Evolutionary conservation across 2,113 vertebrate genomes (phyloP).

Genomic region (Oxyura jamaicensis): DNA sequence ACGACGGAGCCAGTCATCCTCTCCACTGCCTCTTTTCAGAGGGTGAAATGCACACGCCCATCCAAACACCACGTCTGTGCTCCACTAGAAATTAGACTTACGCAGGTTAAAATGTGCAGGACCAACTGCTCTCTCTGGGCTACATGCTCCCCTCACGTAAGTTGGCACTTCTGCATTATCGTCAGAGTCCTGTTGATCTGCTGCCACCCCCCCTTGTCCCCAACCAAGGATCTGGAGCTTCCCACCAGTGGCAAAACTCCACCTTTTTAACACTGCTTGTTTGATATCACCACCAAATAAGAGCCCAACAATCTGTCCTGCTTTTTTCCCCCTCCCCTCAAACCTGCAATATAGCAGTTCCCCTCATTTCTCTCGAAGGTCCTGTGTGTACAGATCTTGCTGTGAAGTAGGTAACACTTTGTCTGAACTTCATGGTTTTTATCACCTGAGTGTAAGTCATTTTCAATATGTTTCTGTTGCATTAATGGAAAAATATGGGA

Average conservation of each 20-base stretch:
- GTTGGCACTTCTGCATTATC: rapidly evolving
- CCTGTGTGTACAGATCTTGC: not conserved
- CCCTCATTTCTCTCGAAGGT: not conserved
- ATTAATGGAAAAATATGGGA: slow-evolving; percentile 60
- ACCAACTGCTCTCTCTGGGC: not conserved
- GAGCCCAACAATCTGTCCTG: not conserved
- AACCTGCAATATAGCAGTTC: not conserved
- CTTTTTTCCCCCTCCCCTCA: not conserved
- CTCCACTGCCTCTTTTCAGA: not conserved
- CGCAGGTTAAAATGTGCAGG: not conserved
- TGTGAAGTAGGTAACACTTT: not conserved
- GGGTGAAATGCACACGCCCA: rapidly evolving
- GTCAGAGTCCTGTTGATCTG: not conserved
- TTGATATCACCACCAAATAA: not conserved
- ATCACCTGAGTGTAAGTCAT: not conserved
- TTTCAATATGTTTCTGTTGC: slow-evolving; percentile 45
- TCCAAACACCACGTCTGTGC: not conserved
- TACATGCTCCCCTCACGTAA: not conserved
- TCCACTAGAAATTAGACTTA: not conserved
- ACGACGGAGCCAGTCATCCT: not conserved
- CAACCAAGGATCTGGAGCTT: not conserved
- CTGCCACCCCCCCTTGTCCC: rapidly evolving
- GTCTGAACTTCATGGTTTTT: slow-evolving; percentile 9
- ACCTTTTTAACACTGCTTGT: not conserved
- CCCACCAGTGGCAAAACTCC: not conserved